These are phyloP conservation scores for Saimiri boliviensis DNA, from an alignment of 2,113 vertebrate genomes.

Conservation along the genomic window DNA sequence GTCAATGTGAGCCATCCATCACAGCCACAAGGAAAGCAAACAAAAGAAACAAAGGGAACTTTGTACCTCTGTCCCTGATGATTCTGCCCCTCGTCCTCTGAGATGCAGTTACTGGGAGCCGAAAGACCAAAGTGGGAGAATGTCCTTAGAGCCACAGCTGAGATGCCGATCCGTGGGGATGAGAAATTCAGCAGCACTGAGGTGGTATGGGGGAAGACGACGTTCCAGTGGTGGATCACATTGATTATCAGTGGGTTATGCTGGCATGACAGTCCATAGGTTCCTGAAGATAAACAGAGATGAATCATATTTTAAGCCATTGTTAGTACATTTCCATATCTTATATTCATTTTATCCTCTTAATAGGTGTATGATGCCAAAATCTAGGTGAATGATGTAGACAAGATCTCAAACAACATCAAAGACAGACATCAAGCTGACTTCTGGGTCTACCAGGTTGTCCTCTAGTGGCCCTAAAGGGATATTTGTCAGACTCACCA, in stretches of 20 bases:
- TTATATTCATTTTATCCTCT: neutral
- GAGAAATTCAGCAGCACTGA: slow-evolving; percentile 92
- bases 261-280: slow-evolving; percentile 90
- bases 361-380: neutral
- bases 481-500: slow-evolving; percentile 84
- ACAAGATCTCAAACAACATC: neutral
- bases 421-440: neutral
- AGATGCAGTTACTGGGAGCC: slow-evolving; percentile 84
- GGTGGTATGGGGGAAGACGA: slow-evolving; percentile 77
- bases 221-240: slow-evolving; percentile 83
- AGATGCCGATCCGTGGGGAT: slow-evolving; percentile 88
- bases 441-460: neutral
- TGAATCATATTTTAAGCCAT: neutral
- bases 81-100: slow-evolving; percentile 82
- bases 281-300: slow-evolving; percentile 82
- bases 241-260: slow-evolving; percentile 91
- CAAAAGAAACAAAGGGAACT: neutral
- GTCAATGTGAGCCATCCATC: neutral
- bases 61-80: slow-evolving; percentile 85
- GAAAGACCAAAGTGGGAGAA: slow-evolving; percentile 85
- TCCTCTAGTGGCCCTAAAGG: neutral
- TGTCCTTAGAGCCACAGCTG: slow-evolving; percentile 91
- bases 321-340: neutral
- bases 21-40: neutral
- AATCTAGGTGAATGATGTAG: neutral